Evolutionary conservation across 2,888 invertebrate genomes (phyloP).

Genomic region (Dolichomitus sp.): DNA sequence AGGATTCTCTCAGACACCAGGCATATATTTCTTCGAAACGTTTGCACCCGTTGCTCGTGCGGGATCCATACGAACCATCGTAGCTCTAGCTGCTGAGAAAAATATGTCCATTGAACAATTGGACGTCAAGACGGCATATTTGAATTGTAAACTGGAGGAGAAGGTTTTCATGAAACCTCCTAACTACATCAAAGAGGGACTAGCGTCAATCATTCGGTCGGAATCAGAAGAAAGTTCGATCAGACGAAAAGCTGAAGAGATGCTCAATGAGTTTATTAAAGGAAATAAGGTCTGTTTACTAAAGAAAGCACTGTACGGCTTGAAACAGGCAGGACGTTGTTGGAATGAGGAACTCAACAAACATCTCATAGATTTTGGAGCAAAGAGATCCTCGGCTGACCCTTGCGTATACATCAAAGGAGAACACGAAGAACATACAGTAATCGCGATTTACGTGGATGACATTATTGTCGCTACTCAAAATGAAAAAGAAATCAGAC

Average conservation of each 20-base stretch:
- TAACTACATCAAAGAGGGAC: neutral
- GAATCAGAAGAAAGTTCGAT: neutral
- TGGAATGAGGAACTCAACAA: no score
- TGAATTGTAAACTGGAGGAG: slow-evolving; percentile 65
- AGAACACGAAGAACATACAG: no score
- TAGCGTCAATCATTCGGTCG: neutral
- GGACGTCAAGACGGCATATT: slow-evolving; percentile 65
- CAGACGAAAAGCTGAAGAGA: neutral
- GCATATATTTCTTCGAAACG: slow-evolving; percentile 50
- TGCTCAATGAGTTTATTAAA: neutral
- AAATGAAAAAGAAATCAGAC: neutral
- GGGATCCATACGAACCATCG: slow-evolving; percentile 55
- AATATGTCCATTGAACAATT: slow-evolving; percentile 64
- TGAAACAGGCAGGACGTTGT: neutral
- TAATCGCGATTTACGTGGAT: no score
- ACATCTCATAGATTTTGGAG: no score
- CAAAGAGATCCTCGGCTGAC: no score
- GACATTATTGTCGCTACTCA: no score
- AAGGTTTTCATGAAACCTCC: slow-evolving; percentile 64
- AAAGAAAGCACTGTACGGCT: neutral
- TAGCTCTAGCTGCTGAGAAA: slow-evolving; percentile 53
- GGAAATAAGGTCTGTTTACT: neutral
- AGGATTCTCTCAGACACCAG: slow-evolving; percentile 50
- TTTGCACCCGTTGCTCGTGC: slow-evolving; percentile 41
- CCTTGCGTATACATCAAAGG: no score